Conservation (phyloP, 2,888 invertebrate species). For the Drosophila ustulata region DNA sequence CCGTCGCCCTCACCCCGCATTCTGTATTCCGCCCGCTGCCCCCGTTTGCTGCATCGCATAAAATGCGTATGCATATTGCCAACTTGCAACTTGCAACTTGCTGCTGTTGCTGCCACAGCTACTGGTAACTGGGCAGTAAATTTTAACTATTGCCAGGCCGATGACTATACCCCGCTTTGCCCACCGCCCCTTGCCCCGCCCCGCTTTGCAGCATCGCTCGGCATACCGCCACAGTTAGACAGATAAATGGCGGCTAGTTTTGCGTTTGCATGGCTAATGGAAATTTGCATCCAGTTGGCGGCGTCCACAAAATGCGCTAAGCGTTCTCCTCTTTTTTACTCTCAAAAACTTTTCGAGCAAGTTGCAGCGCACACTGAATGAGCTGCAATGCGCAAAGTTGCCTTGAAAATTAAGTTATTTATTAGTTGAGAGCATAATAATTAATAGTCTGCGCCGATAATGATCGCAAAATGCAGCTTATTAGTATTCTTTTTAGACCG, state of each 20-base stretch:
- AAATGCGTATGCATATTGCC: conserved; percentile 80
- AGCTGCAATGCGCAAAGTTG: conserved; percentile 27
- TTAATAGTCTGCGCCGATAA: conserved; percentile 9
- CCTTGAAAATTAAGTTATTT: conserved; percentile 7
- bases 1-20: too few relatives aligned
- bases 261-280: conserved; percentile 81
- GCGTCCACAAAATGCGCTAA: conserved; percentile 61
- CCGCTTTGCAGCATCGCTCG: neutral
- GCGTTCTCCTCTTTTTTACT: conserved; percentile 33
- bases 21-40: neutral
- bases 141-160: conserved; percentile 76
- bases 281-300: conserved; percentile 78
- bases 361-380: conserved; percentile 29
- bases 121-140: conserved; percentile 75
- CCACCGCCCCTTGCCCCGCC: conserved; percentile 3
- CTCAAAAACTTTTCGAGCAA: conserved; percentile 16
- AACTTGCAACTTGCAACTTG: conserved; percentile 68
- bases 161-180: conserved; percentile 49
- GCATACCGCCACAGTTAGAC: conserved; percentile 62
- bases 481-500: neutral
- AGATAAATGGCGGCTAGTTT: conserved; percentile 79
- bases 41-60: conserved; percentile 58
- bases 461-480: neutral
- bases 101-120: conserved; percentile 21
- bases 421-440: conserved; percentile 9